A percentile compares a stretch with the other conserved stretches of the same genome.
These are phyloP conservation scores for Champsocephalus esox DNA, from an alignment of 2,797 vertebrate genomes.

Conservation along the genomic window DNA sequence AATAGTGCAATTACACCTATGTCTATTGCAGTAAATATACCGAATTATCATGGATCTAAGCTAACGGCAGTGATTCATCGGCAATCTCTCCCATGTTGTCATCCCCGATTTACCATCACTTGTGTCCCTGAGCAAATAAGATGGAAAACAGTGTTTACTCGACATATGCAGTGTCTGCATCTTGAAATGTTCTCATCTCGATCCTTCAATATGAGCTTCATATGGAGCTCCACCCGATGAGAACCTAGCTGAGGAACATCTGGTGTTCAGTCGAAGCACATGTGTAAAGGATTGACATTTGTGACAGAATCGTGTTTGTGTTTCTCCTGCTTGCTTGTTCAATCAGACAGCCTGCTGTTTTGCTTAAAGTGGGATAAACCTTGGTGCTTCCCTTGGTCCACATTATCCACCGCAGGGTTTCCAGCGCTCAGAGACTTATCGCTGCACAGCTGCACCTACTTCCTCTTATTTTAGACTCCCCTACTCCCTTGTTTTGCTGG, in stretches of 20 bases:
- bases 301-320: conserved; percentile 59
- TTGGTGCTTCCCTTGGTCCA: conserved; percentile 68
- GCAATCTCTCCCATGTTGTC: neutral
- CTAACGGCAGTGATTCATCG: conserved; percentile 6
- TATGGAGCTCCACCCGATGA: conserved; percentile 28
- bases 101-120: neutral
- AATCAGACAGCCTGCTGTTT: conserved; percentile 70
- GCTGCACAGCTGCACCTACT: conserved; percentile 78
- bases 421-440: conserved; percentile 69
- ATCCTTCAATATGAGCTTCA: conserved; percentile 11
- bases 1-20: neutral
- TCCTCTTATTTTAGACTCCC: conserved; percentile 76
- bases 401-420: conserved; percentile 71
- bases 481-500: conserved; percentile 59
- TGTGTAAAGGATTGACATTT: conserved; percentile 46
- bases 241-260: conserved; percentile 62
- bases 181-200: conserved; percentile 11
- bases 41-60: neutral
- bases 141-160: neutral
- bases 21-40: neutral
- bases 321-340: conserved; percentile 67
- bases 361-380: conserved; percentile 68
- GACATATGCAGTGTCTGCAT: neutral
- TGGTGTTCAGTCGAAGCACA: conserved; percentile 55
- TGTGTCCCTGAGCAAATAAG: neutral